Percentiles rank a stretch among this genome's conserved stretches.
phyloP scores from a whole-genome alignment of 2,113 vertebrate genomes.

The Aythya baeri region DNA sequence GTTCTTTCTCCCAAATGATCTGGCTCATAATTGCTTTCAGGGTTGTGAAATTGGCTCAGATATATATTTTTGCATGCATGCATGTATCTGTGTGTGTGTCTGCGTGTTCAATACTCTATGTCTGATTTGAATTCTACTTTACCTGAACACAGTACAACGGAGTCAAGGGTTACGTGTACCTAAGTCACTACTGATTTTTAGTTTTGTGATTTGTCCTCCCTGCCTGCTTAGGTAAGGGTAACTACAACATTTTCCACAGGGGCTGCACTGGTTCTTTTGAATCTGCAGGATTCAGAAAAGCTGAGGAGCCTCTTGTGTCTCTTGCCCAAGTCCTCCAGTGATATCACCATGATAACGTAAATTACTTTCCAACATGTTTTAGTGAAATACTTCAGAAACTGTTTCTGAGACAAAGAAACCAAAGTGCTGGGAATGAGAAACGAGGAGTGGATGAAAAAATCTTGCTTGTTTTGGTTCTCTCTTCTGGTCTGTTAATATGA shows the following conservation, averaged over 20 bases:
- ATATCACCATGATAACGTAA: neutral
- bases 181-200: neutral
- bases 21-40: conserved; percentile 47
- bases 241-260: rapidly evolving
- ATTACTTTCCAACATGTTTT: neutral
- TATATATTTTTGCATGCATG: neutral
- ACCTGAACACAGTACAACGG: neutral
- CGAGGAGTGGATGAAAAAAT: rapidly evolving
- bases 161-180: neutral
- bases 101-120: neutral
- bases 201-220: neutral
- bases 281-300: neutral
- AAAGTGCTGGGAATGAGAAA: neutral
- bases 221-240: neutral
- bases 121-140: neutral
- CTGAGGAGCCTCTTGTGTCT: neutral
- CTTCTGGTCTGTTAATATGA: neutral
- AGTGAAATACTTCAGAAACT: neutral
- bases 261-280: neutral
- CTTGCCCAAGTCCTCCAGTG: neutral
- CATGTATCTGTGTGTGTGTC: neutral
- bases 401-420: neutral
- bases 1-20: conserved; percentile 47
- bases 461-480: neutral
- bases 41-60: neutral